These are phyloP conservation scores for Resseliella maxima DNA, from an alignment of 2,888 invertebrate species.

Conservation along the genomic window DNA sequence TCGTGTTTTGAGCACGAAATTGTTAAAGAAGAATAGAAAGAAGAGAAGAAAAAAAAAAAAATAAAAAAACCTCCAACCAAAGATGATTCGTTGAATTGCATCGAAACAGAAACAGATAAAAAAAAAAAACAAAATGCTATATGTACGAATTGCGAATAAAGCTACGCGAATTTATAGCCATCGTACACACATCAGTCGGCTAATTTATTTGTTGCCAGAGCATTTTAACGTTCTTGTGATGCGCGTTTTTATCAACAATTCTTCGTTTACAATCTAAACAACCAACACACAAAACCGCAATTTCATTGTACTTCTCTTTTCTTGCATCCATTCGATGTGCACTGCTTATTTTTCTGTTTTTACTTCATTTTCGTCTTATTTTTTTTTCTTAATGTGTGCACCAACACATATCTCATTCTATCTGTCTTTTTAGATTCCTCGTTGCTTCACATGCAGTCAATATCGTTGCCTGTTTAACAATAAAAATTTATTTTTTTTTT, in stretches of 20 bases:
- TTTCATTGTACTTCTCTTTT: not conserved
- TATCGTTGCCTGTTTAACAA: not conserved
- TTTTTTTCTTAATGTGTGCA: not conserved
- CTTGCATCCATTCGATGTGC: not conserved
- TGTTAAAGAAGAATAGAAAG: not conserved
- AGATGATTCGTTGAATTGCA: slow-evolving; percentile 16
- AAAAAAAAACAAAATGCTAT: no score
- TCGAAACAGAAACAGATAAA: not conserved
- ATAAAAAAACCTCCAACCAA: not conserved
- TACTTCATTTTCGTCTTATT: not conserved
- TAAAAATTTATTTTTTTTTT: not conserved
- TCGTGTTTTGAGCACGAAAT: not conserved
- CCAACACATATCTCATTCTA: no score
- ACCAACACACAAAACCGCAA: slow-evolving; percentile 45
- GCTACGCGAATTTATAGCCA: slow-evolving; percentile 17
- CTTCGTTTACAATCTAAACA: slow-evolving; percentile 3
- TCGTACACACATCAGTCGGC: slow-evolving; percentile 29
- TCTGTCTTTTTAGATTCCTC: not conserved
- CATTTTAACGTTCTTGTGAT: not conserved
- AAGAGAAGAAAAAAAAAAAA: not conserved
- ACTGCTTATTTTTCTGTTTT: not conserved
- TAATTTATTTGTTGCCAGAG: slow-evolving; percentile 45
- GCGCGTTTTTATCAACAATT: slow-evolving; percentile 36
- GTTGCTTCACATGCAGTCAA: slow-evolving; percentile 36
- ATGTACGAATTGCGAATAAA: not conserved